These are phyloP conservation scores for Bergia puertoricense DNA, from an alignment of 92 coral and sea anemone genomes.

Conservation along the genomic window DNA sequence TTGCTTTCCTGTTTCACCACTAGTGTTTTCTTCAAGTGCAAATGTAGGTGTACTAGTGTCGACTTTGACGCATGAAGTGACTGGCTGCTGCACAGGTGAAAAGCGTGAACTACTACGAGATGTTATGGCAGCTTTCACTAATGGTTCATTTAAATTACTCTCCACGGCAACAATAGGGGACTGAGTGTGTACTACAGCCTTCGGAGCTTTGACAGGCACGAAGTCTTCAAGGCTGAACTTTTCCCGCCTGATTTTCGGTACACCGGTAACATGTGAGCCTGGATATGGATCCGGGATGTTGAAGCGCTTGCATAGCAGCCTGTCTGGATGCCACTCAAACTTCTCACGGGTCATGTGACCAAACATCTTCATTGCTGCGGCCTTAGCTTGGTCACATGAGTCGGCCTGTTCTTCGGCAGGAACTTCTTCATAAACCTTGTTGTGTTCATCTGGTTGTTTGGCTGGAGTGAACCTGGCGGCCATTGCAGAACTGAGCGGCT, in stretches of 20 bases:
- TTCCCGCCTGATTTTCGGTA: constrained; percentile 62
- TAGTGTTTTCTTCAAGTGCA: background rate
- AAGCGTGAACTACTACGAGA: background rate
- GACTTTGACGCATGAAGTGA: background rate
- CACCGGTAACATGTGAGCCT: constrained; percentile 75
- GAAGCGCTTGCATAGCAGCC: constrained; percentile 86
- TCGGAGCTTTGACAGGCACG: constrained; percentile 31
- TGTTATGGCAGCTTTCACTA: background rate
- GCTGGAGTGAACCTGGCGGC: constrained; percentile 95
- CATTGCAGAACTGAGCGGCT: constrained; percentile 82
- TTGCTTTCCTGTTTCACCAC: background rate
- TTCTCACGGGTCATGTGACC: constrained; percentile 92
- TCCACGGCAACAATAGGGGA: background rate
- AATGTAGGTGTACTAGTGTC: background rate
- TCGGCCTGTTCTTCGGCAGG: constrained; percentile 50
- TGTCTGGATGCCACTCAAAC: constrained; percentile 95
- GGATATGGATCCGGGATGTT: constrained; percentile 97
- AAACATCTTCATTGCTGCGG: constrained; percentile 88
- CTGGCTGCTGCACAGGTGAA: constrained; percentile 21
- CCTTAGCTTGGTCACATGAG: constrained; percentile 54
- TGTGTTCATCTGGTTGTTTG: constrained; percentile 72
- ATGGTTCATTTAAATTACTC: background rate
- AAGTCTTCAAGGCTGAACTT: constrained; percentile 74
- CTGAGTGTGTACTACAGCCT: background rate
- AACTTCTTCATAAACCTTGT: constrained; percentile 48